Conservation (phyloP, 2,888 invertebrate species). For the Eupithecia centaureata region DNA sequence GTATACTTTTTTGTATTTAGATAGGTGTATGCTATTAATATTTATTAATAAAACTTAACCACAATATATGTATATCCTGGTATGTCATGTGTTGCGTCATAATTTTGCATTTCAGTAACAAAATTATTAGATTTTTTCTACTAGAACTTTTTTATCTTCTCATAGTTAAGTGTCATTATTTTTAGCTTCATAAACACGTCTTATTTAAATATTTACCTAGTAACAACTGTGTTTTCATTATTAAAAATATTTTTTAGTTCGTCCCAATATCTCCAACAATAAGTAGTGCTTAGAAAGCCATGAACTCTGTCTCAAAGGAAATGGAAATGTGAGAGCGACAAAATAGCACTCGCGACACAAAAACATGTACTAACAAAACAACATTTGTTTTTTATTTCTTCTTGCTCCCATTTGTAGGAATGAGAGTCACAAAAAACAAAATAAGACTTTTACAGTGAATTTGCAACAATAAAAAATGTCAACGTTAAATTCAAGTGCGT, state of each 20-base stretch:
- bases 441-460: conserved; percentile 30
- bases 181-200: no score
- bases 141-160: no score
- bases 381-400: conserved; percentile 26
- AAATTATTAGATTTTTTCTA: no score
- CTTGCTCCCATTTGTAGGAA: conserved; percentile 31
- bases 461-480: conserved; percentile 26
- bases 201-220: no score
- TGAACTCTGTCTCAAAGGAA: not conserved
- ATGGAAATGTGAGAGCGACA: conserved; percentile 1
- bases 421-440: conserved; percentile 29
- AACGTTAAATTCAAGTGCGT: conserved; percentile 29
- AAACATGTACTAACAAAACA: conserved; percentile 11
- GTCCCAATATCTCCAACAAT: not conserved
- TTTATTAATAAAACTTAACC: no score
- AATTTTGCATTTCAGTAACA: no score
- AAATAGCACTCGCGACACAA: conserved; percentile 4
- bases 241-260: not conserved
- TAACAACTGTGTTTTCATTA: no score
- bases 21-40: no score
- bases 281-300: conserved; percentile 2
- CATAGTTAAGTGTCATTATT: no score
- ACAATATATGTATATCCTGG: no score
- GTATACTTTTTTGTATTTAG: no score
- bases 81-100: no score